phyloP scores from a whole-genome alignment of 1,140 invertebrate species.

The Lepidurus arcticus region DNA sequence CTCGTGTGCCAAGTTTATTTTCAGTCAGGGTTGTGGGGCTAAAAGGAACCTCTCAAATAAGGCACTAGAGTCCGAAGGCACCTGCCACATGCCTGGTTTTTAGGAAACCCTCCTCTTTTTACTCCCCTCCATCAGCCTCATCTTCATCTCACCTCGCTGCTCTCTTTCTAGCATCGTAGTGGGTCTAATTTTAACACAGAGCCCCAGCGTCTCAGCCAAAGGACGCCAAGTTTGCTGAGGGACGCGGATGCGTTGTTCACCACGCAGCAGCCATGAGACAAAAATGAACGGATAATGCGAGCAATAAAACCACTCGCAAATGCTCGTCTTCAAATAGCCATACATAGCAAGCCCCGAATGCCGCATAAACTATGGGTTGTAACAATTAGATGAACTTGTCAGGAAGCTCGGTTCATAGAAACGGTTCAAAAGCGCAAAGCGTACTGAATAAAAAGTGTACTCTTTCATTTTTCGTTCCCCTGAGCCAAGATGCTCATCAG shows the following conservation, averaged over 20 bases:
- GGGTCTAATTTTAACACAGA: conserved; percentile 16
- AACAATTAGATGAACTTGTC: background rate
- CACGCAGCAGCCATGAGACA: background rate
- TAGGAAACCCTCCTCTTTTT: background rate
- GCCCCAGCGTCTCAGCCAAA: conserved; percentile 9
- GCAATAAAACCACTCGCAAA: background rate
- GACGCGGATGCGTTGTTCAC: background rate
- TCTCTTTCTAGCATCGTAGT: background rate
- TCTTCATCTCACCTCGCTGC: conserved; percentile 10
- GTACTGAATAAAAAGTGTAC: background rate
- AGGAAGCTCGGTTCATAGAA: background rate
- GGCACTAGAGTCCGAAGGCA: conserved; percentile 1
- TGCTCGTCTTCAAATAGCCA: conserved; percentile 3
- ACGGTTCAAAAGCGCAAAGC: background rate
- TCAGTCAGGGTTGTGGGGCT: conserved; percentile 1
- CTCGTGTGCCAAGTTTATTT: conserved; percentile 22
- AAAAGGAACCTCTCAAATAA: background rate
- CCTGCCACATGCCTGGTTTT: conserved; percentile 6
- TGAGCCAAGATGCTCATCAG: no score
- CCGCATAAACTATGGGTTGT: background rate
- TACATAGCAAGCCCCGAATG: background rate
- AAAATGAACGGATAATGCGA: background rate
- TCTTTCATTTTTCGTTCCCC: no score
- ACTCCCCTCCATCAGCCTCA: background rate
- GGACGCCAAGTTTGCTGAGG: background rate